Evolutionary conservation across 2,888 invertebrate species (phyloP).

Genomic region (Willowsia nigromaculata): DNA sequence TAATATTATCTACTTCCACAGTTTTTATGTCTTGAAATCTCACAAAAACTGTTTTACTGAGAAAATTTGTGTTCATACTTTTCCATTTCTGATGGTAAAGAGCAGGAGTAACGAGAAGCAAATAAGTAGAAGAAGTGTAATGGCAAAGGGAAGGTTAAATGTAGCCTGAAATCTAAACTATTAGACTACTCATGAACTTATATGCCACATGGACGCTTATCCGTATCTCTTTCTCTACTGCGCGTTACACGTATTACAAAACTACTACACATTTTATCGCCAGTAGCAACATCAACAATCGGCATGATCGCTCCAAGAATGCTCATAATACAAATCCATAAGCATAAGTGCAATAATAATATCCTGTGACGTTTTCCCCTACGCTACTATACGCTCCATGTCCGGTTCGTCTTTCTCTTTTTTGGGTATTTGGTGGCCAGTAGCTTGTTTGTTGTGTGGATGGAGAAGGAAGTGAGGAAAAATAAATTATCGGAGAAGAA

Average conservation of each 20-base stretch:
- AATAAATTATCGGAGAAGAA: slow-evolving; percentile 1
- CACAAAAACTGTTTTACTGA: not conserved
- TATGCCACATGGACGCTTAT: not conserved
- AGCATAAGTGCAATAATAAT: slow-evolving; percentile 24
- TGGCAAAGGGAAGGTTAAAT: slow-evolving; percentile 64
- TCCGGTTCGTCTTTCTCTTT: not conserved
- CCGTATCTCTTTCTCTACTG: not conserved
- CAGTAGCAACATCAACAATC: not conserved
- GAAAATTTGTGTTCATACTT: slow-evolving; percentile 19
- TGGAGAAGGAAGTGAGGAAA: slow-evolving; percentile 32
- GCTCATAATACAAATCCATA: slow-evolving; percentile 12
- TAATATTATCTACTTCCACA: too few species aligned
- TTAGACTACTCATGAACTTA: not conserved
- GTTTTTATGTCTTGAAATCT: not conserved
- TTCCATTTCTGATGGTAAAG: not conserved
- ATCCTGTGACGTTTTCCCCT: slow-evolving; percentile 25
- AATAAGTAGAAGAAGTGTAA: slow-evolving; percentile 4
- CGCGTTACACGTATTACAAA: not conserved
- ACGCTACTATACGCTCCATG: not conserved
- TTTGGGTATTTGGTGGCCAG: not conserved
- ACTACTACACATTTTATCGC: not conserved
- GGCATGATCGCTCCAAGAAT: not conserved
- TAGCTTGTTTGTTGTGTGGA: not conserved
- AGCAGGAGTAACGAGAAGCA: not conserved
- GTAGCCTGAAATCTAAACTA: slow-evolving; percentile 67